Conservation (phyloP, 2,113 vertebrate species). For the Propithecus coquereli region DNA sequence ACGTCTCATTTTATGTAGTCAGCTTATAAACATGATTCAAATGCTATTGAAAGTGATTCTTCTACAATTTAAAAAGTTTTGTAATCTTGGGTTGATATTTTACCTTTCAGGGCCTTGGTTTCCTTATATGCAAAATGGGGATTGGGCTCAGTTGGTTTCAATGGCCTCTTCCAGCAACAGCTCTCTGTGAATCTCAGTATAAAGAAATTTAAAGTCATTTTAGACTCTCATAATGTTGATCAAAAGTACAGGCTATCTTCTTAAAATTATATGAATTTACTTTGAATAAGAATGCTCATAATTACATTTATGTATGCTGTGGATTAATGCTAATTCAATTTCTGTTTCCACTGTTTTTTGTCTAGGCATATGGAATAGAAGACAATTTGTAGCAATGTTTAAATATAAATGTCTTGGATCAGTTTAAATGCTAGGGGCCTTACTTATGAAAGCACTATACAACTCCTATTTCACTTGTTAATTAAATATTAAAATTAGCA, state of each 20-base stretch:
- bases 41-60: not conserved
- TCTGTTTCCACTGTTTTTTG: not conserved
- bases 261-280: not conserved
- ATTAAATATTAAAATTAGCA: not conserved
- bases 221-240: not conserved
- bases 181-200: not conserved
- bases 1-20: not conserved
- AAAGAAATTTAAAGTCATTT: not conserved
- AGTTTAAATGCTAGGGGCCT: not conserved
- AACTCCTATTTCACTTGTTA: not conserved
- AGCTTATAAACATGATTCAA: not conserved
- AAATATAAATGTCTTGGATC: not conserved
- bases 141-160: not conserved
- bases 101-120: not conserved
- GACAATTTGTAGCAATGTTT: not conserved
- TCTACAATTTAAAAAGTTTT: not conserved
- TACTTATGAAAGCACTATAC: not conserved
- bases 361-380: not conserved
- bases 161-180: too few species aligned
- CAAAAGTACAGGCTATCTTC: not conserved
- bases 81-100: not conserved
- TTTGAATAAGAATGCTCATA: not conserved
- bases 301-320: not conserved
- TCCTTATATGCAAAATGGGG: not conserved
- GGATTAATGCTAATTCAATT: not conserved